These are phyloP conservation scores for Sycophaga agraensis DNA, from an alignment of 1,140 invertebrate species.

Conservation along the genomic window DNA sequence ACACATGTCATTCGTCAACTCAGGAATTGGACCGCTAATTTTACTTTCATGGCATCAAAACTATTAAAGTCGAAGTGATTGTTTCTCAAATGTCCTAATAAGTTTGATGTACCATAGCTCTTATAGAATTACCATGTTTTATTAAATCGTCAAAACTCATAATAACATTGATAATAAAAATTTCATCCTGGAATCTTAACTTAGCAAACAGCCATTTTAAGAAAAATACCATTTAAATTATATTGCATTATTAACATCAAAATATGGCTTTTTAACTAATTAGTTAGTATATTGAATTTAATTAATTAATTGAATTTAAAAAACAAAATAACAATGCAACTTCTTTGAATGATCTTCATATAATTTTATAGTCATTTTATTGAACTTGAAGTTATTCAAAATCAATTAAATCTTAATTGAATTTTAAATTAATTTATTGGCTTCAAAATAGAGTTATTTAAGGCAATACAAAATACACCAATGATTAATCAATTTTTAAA, in stretches of 20 bases:
- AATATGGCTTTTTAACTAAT: not conserved
- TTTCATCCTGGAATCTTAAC: too few species aligned
- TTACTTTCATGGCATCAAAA: conserved; percentile 35
- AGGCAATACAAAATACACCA: too few species aligned
- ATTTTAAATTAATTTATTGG: too few species aligned
- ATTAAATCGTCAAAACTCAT: too few species aligned
- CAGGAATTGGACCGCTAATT: conserved; percentile 28
- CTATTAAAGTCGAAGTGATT: conserved; percentile 29
- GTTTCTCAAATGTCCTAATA: conserved; percentile 31
- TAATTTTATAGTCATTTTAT: conserved; percentile 30
- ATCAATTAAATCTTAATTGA: too few species aligned
- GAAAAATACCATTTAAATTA: conserved; percentile 26
- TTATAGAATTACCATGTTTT: conserved; percentile 28
- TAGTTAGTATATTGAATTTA: not conserved
- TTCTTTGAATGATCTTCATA: conserved; percentile 33
- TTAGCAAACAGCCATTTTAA: conserved; percentile 24
- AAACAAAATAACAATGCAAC: conserved; percentile 29
- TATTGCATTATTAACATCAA: not conserved
- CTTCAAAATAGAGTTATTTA: too few species aligned
- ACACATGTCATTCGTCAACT: conserved; percentile 18
- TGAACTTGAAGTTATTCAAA: too few species aligned
- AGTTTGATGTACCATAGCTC: too few species aligned
- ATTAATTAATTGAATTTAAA: conserved; percentile 19
- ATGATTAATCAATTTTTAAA: too few species aligned
- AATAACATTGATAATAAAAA: conserved; percentile 22